Conservation (phyloP, 2,797 vertebrate genomes). For the Prionace glauca region DNA sequence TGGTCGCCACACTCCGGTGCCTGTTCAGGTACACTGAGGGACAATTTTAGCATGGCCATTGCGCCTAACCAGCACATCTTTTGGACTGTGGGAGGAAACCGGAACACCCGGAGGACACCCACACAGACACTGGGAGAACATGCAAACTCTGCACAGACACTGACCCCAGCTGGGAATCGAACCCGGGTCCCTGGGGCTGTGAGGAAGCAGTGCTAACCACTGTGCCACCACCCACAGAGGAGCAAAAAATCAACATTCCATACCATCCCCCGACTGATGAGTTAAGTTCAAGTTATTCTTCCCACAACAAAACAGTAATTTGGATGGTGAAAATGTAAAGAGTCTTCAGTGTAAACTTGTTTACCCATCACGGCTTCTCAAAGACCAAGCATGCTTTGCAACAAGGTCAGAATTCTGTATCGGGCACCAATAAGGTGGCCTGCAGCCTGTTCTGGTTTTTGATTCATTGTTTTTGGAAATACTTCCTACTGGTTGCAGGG, state of each 20-base stretch:
- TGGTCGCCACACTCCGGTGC: too few species aligned
- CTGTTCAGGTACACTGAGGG: too few species aligned
- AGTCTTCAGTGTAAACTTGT: neutral
- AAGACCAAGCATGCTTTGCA: neutral
- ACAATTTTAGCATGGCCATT: too few species aligned
- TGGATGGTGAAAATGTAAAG: neutral
- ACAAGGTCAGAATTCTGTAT: neutral
- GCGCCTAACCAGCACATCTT: too few species aligned
- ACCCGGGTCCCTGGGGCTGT: too few species aligned
- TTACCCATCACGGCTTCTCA: neutral
- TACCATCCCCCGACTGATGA: neutral
- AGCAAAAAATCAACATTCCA: neutral
- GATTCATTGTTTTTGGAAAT: neutral
- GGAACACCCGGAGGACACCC: too few species aligned
- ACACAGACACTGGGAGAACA: too few species aligned
- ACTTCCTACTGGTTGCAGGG: neutral
- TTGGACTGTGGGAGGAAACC: too few species aligned
- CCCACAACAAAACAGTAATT: neutral
- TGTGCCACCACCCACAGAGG: neutral
- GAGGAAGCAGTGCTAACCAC: too few species aligned
- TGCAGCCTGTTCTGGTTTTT: neutral
- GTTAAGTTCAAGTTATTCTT: neutral
- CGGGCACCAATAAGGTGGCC: neutral
- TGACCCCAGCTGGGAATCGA: too few species aligned
- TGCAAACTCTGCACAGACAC: too few species aligned